A percentile compares a stretch with the other conserved stretches of the same genome.
These are phyloP conservation scores for Podotricha telesiphe DNA, from an alignment of 2,888 invertebrate species.

Conservation along the genomic window DNA sequence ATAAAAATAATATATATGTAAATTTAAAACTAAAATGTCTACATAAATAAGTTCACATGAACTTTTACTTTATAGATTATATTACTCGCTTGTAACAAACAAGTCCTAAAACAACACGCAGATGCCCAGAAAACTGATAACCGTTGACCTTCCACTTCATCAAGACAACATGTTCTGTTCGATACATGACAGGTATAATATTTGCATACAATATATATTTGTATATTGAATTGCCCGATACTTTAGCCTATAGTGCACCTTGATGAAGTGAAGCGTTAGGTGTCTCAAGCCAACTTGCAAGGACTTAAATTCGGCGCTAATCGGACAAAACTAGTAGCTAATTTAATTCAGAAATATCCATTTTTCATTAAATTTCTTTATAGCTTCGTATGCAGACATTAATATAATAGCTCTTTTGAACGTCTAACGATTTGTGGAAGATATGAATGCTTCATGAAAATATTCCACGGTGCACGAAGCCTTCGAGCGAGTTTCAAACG, in stretches of 20 bases:
- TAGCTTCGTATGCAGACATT: too few relatives aligned
- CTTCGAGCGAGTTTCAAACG: slow-evolving; percentile 11
- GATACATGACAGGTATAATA: background rate
- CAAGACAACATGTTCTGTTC: background rate
- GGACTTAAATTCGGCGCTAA: too few relatives aligned
- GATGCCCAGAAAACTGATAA: background rate
- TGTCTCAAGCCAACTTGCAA: too few relatives aligned
- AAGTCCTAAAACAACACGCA: slow-evolving; percentile 7
- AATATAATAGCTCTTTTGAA: background rate
- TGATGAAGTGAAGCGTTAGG: too few relatives aligned
- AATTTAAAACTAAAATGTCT: too few relatives aligned
- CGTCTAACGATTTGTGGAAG: background rate
- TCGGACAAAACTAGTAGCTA: too few relatives aligned
- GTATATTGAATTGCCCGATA: too few relatives aligned
- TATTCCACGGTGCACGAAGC: slow-evolving; percentile 16
- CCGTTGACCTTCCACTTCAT: slow-evolving; percentile 11
- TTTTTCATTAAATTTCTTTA: too few relatives aligned
- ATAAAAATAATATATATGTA: background rate
- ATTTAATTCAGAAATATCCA: too few relatives aligned
- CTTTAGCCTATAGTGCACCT: too few relatives aligned
- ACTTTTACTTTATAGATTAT: background rate
- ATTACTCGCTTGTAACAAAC: background rate
- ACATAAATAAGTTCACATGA: background rate
- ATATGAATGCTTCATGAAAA: slow-evolving; percentile 4
- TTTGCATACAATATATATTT: slow-evolving; percentile 1